A percentile compares a stretch with the other conserved stretches of the same genome.
Conservation (phyloP, 2,797 vertebrate species). For the Ctenopoma kingsleyae region DNA sequence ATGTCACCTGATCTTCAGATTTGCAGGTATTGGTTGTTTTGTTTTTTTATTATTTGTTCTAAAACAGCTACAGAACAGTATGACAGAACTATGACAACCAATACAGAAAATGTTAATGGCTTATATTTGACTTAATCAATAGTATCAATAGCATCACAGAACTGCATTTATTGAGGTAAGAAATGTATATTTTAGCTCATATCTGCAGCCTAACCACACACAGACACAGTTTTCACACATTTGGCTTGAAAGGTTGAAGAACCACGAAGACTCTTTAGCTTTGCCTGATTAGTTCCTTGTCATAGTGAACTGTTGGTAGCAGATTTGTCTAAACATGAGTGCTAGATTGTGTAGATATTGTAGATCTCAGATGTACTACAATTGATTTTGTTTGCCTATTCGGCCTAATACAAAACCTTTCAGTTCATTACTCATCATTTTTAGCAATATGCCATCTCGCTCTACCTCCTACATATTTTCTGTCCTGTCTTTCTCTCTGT, state of each 20-base stretch:
- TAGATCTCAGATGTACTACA: neutral
- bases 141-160: neutral
- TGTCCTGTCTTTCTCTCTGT: neutral
- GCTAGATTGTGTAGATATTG: neutral
- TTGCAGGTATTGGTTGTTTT: no score
- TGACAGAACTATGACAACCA: no score
- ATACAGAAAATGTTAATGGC: no score
- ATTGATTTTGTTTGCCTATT: conserved; percentile 19
- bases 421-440: conserved; percentile 18
- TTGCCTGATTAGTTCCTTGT: neutral
- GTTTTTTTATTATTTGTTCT: neutral
- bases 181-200: neutral
- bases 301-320: neutral
- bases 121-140: neutral
- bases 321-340: neutral
- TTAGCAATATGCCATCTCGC: conserved; percentile 31
- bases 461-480: conserved; percentile 1
- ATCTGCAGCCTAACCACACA: neutral
- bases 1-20: no score
- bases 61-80: no score
- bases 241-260: neutral
- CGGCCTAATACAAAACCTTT: conserved; percentile 26
- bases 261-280: neutral
- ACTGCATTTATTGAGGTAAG: neutral
- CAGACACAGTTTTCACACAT: neutral